Conservation (phyloP, 1,140 invertebrate genomes). For the Papilio polyxenes region DNA sequence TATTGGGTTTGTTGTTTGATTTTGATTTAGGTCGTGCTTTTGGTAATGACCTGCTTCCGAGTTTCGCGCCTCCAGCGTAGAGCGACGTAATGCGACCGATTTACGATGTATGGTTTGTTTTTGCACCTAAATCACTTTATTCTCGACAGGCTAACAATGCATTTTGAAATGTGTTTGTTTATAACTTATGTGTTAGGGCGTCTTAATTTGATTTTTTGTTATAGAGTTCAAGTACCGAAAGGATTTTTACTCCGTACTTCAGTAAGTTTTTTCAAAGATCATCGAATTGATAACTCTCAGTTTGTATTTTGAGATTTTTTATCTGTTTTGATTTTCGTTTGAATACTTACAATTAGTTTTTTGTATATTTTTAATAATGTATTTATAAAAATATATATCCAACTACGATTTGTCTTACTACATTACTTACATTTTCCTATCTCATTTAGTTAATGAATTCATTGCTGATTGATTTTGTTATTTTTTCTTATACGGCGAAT, state of each 20-base stretch:
- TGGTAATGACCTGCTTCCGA: conserved; percentile 9
- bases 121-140: conserved; percentile 11
- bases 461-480: not conserved
- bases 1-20: conserved; percentile 19
- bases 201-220: not conserved
- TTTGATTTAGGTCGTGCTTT: conserved; percentile 20
- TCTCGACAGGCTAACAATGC: not conserved
- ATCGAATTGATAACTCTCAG: not conserved
- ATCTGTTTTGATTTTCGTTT: not conserved
- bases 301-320: not conserved
- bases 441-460: not conserved
- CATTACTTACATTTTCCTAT: not conserved
- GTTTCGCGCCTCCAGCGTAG: not conserved
- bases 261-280: not conserved
- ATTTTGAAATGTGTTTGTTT: not conserved
- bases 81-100: not conserved
- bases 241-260: not conserved
- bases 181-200: not conserved
- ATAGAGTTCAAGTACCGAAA: not conserved
- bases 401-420: not conserved
- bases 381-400: not conserved
- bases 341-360: not conserved
- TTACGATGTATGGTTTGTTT: conserved; percentile 11
- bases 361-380: not conserved
- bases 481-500: not conserved